Conservation (phyloP, 2,797 vertebrate genomes). For the Sus cebifrons region DNA sequence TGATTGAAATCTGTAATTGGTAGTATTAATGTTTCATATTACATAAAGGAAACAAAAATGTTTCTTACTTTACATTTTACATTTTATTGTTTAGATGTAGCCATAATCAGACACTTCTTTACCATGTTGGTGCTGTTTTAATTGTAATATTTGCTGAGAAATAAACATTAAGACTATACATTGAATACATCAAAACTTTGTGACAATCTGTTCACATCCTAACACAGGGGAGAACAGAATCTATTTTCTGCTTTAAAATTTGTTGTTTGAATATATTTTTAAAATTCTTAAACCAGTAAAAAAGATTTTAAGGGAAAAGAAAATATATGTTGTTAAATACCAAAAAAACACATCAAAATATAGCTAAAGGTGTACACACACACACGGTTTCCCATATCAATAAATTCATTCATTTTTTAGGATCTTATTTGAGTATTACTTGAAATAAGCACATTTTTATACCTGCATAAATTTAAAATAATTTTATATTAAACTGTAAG, state of each 20-base stretch:
- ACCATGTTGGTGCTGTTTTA: neutral
- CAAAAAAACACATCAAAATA: neutral
- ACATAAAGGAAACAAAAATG: neutral
- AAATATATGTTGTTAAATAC: neutral
- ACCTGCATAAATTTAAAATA: neutral
- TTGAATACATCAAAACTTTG: neutral
- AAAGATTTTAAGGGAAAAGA: neutral
- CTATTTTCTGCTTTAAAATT: constrained; percentile 28
- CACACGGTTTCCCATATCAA: neutral
- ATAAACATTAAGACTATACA: neutral
- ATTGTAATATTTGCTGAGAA: neutral
- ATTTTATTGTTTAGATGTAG: neutral
- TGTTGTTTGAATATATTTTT: neutral
- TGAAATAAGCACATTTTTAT: neutral
- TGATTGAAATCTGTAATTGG: neutral
- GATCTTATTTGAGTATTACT: neutral
- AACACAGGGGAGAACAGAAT: neutral
- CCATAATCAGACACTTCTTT: neutral
- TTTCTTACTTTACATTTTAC: neutral
- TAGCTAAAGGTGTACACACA: no score
- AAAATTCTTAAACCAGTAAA: neutral
- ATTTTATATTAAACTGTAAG: neutral
- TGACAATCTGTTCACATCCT: neutral
- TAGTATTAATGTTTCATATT: neutral
- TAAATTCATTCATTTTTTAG: neutral